Base-by-base conservation (phyloP, 2,888 invertebrate species). In the Cheilosia pagana region DNA sequence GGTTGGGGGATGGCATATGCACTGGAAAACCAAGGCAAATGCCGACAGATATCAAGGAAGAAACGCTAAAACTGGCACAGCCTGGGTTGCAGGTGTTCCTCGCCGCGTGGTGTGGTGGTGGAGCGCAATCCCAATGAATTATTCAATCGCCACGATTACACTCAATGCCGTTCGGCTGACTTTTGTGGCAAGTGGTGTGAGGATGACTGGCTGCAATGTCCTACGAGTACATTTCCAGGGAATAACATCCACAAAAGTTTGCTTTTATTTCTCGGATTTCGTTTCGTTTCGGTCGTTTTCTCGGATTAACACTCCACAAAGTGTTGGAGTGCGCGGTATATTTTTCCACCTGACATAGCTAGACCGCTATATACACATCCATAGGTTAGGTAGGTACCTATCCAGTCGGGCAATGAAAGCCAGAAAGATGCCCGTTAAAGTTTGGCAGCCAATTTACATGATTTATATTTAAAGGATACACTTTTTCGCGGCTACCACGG, bases 81-180 rank as follows among this genome's bases (percentile, higher is more conserved):
- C 43, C 43, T 52, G n/a, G 35, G n/a, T 19, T 55, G 57, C 63
- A 59, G 28, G 67, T 50, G 39, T 31, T 35, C 8, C 23, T 50
- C 21, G 19, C 28, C 28, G 0, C 35, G 12, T 39, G 23, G 41
- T 60, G 39, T 14, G 68, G 23, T 16, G 16, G 19, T 48, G 12
- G 43, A 23, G 74, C 63, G 39, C 52, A 68, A 52, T 52, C 52
- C 57, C 52, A 79, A 79, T 79, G 78, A 79, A 72, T 79, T 72
- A 79, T 79, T 79, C 78, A 79, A 79, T 79, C 59, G 72, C 72
- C 59, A 50, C 78, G 55, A 78, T 71, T 71, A 63, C 78, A n/a
- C 41, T 78, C 77, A 70, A 63, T 71, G 52, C 62, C 19, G n/a
- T 57, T 57, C 62, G 41, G 41, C 48, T 72, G 72, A 72, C 59